A percentile compares a stretch with the other conserved stretches of the same genome.
Evolutionary conservation across 37 sponge, comb jelly and placozoan species (phyloP).

Genomic region (Theonella swinhoei): DNA sequence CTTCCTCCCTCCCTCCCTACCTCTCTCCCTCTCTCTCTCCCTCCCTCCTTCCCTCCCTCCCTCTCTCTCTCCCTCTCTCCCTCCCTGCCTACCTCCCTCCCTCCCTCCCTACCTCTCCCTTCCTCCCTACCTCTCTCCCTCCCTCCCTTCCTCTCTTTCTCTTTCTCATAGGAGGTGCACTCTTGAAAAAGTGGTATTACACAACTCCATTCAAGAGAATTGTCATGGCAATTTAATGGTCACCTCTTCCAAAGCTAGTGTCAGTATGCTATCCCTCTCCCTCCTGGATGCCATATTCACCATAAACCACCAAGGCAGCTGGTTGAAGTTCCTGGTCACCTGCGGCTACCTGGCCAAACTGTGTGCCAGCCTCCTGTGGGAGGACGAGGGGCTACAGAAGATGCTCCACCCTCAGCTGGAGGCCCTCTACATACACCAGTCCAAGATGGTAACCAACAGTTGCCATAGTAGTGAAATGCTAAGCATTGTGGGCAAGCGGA

Average conservation of each 20-base stretch:
- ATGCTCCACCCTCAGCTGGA: slow-evolving; percentile 66
- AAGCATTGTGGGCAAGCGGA: no score
- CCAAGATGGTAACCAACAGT: slow-evolving; percentile 78
- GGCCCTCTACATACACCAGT: slow-evolving; percentile 87
- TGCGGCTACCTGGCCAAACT: slow-evolving; percentile 79
- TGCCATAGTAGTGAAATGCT: no score
- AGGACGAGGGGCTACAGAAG: slow-evolving; percentile 77
- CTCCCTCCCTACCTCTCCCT: no score
- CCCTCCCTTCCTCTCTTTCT: background rate
- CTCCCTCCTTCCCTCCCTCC: background rate
- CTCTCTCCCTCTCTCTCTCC: no score
- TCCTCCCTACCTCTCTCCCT: no score
- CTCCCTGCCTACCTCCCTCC: no score
- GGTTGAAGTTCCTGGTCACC: slow-evolving; percentile 70
- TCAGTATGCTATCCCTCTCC: slow-evolving; percentile 88
- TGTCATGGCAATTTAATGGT: slow-evolving; percentile 38
- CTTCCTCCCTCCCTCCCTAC: background rate
- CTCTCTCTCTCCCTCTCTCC: no score
- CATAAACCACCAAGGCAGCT: slow-evolving; percentile 66
- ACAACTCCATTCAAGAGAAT: slow-evolving; percentile 65
- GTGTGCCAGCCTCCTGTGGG: slow-evolving; percentile 77
- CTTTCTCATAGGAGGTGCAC: slow-evolving; percentile 82
- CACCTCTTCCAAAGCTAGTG: slow-evolving; percentile 80
- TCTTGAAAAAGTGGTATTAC: slow-evolving; percentile 69
- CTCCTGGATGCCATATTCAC: slow-evolving; percentile 77